Base-by-base conservation (phyloP, 2,113 vertebrate species). In the Aspidoscelis tigris region DNA sequence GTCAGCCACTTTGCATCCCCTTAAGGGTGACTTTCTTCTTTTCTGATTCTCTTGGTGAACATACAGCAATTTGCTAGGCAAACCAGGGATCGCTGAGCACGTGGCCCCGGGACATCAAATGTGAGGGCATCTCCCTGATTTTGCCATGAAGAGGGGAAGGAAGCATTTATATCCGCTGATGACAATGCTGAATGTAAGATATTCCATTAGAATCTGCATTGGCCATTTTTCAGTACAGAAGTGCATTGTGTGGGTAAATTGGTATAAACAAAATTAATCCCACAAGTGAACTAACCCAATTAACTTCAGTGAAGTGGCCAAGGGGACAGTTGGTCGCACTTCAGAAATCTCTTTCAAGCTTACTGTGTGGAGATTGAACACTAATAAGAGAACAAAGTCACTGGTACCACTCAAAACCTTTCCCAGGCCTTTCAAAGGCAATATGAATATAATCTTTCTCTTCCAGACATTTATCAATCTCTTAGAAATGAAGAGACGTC, bases 401-500 rank as follows among this genome's bases (percentile, higher is more conserved):
- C 2, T 14, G 82, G 82, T 85, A 47, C 70, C 80, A 68, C 44
- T 3, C 7, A 26, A 43, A 91, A 21, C 26, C 61, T 1, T 55
- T 81, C 69, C 39, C 68, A 6, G 26, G 61, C n/a, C 79, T 91
- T 87, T 87, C 79, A 88, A 89, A 82, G 68, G 14, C 77, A 87
- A 65, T 41, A 70, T 55, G 74, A 89, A 86, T 24, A 69, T 76
- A 89, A 92, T 89, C 90, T 88, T 81, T 84, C 83, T 92, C 90
- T 86, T 78, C 77, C 92, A 92, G 88, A 21, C 82, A 76, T 81
- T 87, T 81, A 84, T 79, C 82, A 88, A 55, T 84, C 43, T 85
- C 1, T 0, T n/a, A 26, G 76, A 81, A 81, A 87, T 44, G 44
- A 4, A 83, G 18, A 4, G n/a, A 0, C 88, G 85, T 78, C 77